Base-by-base conservation (phyloP, 2,888 invertebrate genomes). In the Pandemis corylana region DNA sequence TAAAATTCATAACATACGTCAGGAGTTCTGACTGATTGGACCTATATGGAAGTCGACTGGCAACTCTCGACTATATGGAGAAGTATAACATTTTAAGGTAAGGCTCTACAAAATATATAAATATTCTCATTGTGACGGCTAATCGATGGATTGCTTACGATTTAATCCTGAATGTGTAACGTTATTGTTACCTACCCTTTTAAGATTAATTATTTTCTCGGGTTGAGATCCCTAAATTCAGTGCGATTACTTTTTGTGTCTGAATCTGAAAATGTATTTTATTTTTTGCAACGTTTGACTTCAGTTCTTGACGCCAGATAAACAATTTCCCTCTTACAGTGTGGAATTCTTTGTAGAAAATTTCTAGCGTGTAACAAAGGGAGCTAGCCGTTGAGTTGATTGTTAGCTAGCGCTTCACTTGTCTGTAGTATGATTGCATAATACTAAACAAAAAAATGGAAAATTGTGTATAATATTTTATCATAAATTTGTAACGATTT, bases 1-100 rank as follows among this genome's bases (percentile, higher is more conserved):
- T 86, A 85, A 89, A 88, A 92, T 93, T 91, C 92, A 93, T 90
- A 89, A 89, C 89, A 84, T 87, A 86, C 83, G 82, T 83, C 83
- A 84, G 83, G 84, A 82, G 82, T 85, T 81, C 87, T 88, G 90
- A 89, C 90, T 92, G 92, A 92, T 91, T 91, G 90, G 85, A 86
- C 85, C 78, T 80, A 81, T 83, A 82, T 85, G 80, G 85, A 84
- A 83, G 83, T 81, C 82, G 85, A 86, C 84, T 86, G 80, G 79
- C 78, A 81, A 75, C 76, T 66, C 68, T 44, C 51, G 53, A 12
- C 46, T 59, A 49, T 46, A 42, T 46, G 46, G 20, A 51, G 42
- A 53, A 36, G 46, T 68, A 68, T 68, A 68, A 67, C 20, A 20
- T 28, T 44, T 59, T 36, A 61, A 44, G 49, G 49, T 20, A 67